Percentiles rank a stretch among this genome's conserved stretches.
Conservation (phyloP, 2,113 vertebrate species). For the Cololabis saira region DNA sequence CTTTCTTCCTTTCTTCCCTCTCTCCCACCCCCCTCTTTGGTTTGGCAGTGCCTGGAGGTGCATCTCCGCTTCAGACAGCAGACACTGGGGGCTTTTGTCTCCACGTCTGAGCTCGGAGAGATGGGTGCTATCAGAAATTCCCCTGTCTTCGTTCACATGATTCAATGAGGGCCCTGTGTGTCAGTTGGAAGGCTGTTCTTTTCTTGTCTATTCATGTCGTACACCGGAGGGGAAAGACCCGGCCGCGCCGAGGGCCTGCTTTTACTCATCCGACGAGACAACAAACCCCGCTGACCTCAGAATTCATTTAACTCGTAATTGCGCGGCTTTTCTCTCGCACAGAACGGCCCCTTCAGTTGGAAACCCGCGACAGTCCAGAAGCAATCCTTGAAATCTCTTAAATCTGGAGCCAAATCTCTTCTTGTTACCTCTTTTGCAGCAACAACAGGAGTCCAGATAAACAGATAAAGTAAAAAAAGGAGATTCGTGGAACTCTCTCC, state of each 20-base stretch:
- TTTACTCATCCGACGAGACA: conserved; percentile 68
- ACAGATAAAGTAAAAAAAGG: conserved; percentile 12
- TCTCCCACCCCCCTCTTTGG: conserved; percentile 53
- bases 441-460: conserved; percentile 2
- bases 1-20: conserved; percentile 51
- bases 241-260: conserved; percentile 64
- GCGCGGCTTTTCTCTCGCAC: conserved; percentile 18
- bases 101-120: conserved; percentile 78
- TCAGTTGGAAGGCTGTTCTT: conserved; percentile 85
- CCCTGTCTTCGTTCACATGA: conserved; percentile 85
- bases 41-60: conserved; percentile 91
- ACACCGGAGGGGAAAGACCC: conserved; percentile 73
- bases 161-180: conserved; percentile 86
- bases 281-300: conserved; percentile 51
- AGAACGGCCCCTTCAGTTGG: conserved; percentile 34
- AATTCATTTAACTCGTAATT: conserved; percentile 64
- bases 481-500: conserved; percentile 25
- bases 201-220: conserved; percentile 84
- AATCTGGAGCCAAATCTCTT: conserved; percentile 15
- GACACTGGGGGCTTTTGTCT: conserved; percentile 95
- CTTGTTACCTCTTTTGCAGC: neutral
- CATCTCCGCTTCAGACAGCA: conserved; percentile 80
- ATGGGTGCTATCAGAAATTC: conserved; percentile 91
- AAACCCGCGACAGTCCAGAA: neutral
- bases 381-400: conserved; percentile 9